These are phyloP conservation scores for Pseudorectes ferrugineus DNA, from an alignment of 2,113 vertebrate species.

Conservation along the genomic window DNA sequence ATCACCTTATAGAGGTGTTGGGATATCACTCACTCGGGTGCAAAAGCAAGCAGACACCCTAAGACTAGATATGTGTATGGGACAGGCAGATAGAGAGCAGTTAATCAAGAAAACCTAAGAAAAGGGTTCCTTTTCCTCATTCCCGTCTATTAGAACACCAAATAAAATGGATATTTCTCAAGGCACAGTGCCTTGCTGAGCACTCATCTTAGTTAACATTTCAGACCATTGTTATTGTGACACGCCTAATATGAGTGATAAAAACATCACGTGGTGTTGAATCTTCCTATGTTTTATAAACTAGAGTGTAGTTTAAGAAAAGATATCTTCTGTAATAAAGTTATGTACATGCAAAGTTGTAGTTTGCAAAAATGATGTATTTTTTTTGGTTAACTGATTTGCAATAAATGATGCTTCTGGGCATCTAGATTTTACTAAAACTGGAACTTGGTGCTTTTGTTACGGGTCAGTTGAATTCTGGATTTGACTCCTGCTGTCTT, in stretches of 20 bases:
- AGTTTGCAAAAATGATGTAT: slow-evolving; percentile 79
- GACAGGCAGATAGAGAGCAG: neutral
- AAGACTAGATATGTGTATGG: neutral
- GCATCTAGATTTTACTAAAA: slow-evolving; percentile 71
- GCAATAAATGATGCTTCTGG: slow-evolving; percentile 83
- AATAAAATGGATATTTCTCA: slow-evolving; percentile 66
- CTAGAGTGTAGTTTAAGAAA: slow-evolving; percentile 79
- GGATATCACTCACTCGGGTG: slow-evolving; percentile 48
- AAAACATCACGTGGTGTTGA: slow-evolving; percentile 64
- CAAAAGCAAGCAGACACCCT: neutral
- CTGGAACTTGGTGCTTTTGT: neutral
- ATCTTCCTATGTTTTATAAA: slow-evolving; percentile 77
- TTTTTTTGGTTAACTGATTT: slow-evolving; percentile 83
- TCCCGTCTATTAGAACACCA: slow-evolving; percentile 68
- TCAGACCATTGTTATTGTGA: slow-evolving; percentile 16
- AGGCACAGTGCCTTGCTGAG: slow-evolving; percentile 64
- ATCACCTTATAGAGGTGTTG: slow-evolving; percentile 66
- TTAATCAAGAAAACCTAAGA: neutral
- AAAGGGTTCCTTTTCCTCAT: slow-evolving; percentile 45
- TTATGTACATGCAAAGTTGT: slow-evolving; percentile 78
- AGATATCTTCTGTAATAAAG: slow-evolving; percentile 73
- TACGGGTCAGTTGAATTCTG: neutral
- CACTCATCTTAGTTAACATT: slow-evolving; percentile 34
- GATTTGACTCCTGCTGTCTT: neutral
- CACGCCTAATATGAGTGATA: slow-evolving; percentile 52